Conservation (phyloP, 1,140 invertebrate species). For the Cecropterus lyciades region DNA sequence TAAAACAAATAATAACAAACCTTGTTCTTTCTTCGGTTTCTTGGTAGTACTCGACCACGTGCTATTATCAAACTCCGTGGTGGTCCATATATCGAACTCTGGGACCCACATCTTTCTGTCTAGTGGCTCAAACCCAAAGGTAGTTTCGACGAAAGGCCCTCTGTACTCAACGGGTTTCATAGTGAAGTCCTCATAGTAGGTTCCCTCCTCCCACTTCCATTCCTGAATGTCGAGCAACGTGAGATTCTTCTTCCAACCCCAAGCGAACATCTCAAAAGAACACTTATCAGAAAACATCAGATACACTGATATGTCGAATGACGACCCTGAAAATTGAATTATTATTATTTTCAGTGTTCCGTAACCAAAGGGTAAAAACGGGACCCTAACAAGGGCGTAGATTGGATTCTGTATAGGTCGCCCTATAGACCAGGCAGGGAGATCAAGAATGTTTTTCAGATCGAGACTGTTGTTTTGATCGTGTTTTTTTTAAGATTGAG, state of each 20-base stretch:
- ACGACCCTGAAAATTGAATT: slow-evolving; percentile 48
- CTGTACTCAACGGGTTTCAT: slow-evolving; percentile 50
- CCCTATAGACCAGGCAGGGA: too few species aligned
- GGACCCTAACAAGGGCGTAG: too few species aligned
- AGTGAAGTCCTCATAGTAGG: slow-evolving; percentile 59
- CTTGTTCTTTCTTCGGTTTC: slow-evolving; percentile 7
- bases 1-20: not conserved
- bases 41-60: slow-evolving; percentile 28
- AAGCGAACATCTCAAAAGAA: slow-evolving; percentile 57
- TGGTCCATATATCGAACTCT: slow-evolving; percentile 56
- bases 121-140: slow-evolving; percentile 57
- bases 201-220: slow-evolving; percentile 65
- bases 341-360: too few species aligned
- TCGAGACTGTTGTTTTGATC: too few species aligned
- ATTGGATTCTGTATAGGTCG: too few species aligned
- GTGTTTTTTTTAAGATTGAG: too few species aligned
- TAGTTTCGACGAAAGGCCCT: slow-evolving; percentile 45
- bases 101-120: slow-evolving; percentile 54
- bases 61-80: slow-evolving; percentile 39
- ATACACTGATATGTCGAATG: slow-evolving; percentile 55
- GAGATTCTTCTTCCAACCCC: slow-evolving; percentile 54
- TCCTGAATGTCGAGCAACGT: slow-evolving; percentile 53
- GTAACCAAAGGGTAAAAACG: too few species aligned
- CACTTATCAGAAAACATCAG: slow-evolving; percentile 59
- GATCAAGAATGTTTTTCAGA: too few species aligned